Conservation (phyloP, 2,113 vertebrate species). For the Dasyurus viverrinus region DNA sequence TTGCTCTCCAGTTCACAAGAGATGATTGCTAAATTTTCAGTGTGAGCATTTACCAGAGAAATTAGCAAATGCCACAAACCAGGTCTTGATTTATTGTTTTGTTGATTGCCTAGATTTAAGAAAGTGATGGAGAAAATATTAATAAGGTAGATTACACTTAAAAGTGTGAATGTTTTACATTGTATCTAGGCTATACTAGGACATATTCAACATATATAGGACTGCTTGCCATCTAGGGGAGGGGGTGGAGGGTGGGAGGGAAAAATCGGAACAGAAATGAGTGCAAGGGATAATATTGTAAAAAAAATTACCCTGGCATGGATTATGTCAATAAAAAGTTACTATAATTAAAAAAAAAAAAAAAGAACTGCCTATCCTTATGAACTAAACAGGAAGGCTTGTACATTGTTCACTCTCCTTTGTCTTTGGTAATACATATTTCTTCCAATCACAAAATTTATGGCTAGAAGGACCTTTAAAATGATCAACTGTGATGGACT, state of each 20-base stretch:
- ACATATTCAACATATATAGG: too few species aligned
- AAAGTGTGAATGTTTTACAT: too few species aligned
- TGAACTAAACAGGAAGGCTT: not conserved
- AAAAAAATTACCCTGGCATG: too few species aligned
- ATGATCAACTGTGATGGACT: too few species aligned
- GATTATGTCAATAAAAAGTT: too few species aligned
- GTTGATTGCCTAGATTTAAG: not conserved
- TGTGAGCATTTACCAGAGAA: not conserved
- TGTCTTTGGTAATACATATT: not conserved
- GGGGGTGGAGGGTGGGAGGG: too few species aligned
- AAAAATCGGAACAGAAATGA: too few species aligned
- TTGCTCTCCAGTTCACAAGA: not conserved
- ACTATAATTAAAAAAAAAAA: too few species aligned
- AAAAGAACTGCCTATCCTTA: not conserved
- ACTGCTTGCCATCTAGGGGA: too few species aligned
- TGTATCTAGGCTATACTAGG: too few species aligned
- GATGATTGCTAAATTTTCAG: not conserved
- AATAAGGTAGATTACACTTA: not conserved
- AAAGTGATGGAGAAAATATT: not conserved
- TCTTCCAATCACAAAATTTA: not conserved
- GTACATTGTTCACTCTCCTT: not conserved
- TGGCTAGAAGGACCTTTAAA: not conserved
- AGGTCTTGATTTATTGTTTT: not conserved
- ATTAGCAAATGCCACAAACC: not conserved
- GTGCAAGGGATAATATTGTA: too few species aligned